Evolutionary conservation across 2,113 vertebrate species (phyloP).

Genomic region (Sceloporus tristichus): DNA sequence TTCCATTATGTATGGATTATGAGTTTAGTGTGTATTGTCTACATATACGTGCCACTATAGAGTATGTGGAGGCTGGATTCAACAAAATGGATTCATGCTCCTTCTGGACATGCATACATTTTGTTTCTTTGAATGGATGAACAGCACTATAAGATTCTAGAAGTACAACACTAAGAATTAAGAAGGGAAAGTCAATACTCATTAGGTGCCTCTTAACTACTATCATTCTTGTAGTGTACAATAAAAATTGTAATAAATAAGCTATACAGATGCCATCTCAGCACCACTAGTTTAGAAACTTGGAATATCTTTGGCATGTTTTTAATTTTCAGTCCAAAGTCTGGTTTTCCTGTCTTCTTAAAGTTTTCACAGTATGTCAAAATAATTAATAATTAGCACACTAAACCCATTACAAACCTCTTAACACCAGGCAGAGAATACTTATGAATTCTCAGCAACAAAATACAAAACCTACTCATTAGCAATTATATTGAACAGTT

Average conservation of each 20-base stretch:
- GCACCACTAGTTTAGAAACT: background rate
- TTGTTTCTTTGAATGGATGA: background rate
- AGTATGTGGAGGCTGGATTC: background rate
- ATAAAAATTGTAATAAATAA: background rate
- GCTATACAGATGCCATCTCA: background rate
- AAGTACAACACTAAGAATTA: background rate
- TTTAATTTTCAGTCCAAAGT: conserved; percentile 29
- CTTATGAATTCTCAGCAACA: conserved; percentile 21
- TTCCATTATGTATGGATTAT: background rate
- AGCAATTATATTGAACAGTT: conserved; percentile 45
- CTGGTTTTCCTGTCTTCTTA: background rate
- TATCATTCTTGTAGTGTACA: background rate
- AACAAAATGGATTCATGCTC: background rate
- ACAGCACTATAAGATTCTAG: background rate
- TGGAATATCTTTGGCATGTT: conserved; percentile 6
- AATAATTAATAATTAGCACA: conserved; percentile 38
- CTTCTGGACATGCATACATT: background rate
- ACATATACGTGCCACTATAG: background rate
- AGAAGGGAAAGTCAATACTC: background rate
- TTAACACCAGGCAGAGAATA: conserved; percentile 13
- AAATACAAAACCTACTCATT: conserved; percentile 39
- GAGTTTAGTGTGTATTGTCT: background rate
- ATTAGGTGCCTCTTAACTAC: no score
- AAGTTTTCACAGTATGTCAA: conserved; percentile 34
- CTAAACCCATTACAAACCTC: conserved; percentile 8